Evolutionary conservation across 2,113 vertebrate genomes (phyloP).

Genomic region (Accipiter virgatus): DNA sequence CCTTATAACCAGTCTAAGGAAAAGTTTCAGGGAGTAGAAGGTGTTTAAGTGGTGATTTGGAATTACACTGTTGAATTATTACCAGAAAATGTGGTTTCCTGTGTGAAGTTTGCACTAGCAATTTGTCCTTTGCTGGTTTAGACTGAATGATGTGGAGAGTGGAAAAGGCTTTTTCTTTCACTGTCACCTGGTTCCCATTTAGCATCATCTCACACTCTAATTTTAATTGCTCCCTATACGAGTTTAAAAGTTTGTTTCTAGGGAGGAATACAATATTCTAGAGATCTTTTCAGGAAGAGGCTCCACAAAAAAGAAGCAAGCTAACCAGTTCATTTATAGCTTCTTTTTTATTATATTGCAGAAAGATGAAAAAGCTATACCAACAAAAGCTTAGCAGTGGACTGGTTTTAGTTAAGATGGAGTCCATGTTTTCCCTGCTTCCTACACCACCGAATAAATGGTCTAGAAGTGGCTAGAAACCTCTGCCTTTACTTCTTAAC

Average conservation of each 20-base stretch:
- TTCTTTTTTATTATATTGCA: neutral
- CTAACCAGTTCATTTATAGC: neutral
- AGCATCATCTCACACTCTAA: neutral
- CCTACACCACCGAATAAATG: neutral
- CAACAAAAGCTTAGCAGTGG: neutral
- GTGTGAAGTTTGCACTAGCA: neutral
- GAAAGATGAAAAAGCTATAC: neutral
- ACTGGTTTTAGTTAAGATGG: neutral
- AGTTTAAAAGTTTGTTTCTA: neutral
- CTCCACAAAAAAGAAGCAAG: neutral
- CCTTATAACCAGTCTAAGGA: neutral
- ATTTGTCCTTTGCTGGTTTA: neutral
- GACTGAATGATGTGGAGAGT: neutral
- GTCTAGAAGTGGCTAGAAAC: neutral
- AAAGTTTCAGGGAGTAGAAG: neutral
- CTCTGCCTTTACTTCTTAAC: neutral
- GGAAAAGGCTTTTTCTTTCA: neutral
- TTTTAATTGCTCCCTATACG: neutral
- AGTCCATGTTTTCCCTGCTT: neutral
- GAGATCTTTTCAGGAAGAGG: neutral
- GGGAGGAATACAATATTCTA: neutral
- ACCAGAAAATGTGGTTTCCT: neutral
- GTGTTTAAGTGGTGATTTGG: neutral
- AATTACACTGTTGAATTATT: neutral
- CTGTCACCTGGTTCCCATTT: neutral